Conservation (phyloP, 1,140 invertebrate genomes). For the Scaptodrosophila lebanonensis region DNA sequence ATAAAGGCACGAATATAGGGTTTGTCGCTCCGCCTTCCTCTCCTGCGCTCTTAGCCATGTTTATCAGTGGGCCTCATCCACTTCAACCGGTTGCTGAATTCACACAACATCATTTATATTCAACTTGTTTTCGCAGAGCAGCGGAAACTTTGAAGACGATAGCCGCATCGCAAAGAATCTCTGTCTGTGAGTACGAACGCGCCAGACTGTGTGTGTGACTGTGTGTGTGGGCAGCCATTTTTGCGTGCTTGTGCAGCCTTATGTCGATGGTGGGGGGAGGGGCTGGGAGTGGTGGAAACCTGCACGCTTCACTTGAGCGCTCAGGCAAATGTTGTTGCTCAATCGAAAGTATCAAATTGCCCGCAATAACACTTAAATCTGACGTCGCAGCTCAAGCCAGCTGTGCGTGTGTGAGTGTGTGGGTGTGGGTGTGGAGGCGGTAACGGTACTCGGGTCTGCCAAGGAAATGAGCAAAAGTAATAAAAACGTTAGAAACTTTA, state of each 20-base stretch:
- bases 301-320: conserved; percentile 69
- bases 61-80: conserved; percentile 29
- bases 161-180: conserved; percentile 27
- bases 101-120: conserved; percentile 75
- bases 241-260: conserved; percentile 55
- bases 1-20: conserved; percentile 1
- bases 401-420: conserved; percentile 2
- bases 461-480: conserved; percentile 55
- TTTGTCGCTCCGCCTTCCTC: conserved; percentile 27
- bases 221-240: conserved; percentile 58
- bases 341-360: conserved; percentile 77
- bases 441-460: conserved; percentile 10
- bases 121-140: conserved; percentile 68
- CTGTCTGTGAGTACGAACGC: no score
- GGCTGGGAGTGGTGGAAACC: conserved; percentile 6
- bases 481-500: conserved; percentile 67
- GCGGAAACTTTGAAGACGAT: conserved; percentile 39
- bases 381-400: conserved; percentile 59
- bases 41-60: conserved; percentile 18
- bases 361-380: conserved; percentile 76
- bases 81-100: conserved; percentile 30
- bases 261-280: conserved; percentile 9
- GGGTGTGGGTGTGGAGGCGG: background rate
- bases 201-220: conserved; percentile 5
- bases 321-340: conserved; percentile 76